Evolutionary conservation across 2,113 vertebrate genomes (phyloP), one percentile per base, ranked within the genome.

Genomic region (Willisornis vidua): DNA sequence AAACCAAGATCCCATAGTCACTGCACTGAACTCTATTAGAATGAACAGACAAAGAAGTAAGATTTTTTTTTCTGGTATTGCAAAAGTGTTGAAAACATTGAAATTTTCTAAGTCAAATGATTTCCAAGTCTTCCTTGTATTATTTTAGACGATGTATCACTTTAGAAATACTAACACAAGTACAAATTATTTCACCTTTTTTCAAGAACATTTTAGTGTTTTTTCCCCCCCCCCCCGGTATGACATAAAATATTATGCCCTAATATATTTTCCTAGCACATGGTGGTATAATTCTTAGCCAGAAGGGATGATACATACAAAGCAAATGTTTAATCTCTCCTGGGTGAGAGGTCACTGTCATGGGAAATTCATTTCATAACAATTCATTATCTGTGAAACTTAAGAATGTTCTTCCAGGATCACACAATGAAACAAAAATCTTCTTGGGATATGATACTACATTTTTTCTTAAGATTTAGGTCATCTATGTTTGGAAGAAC

Each of bases 291-390:
- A 84, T 48, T 86, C 73, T 88, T 46, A 83, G 75, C 94, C 24
- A 76, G 41, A 83, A 80, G 55, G 77, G n/a, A 61, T 37, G n/a
- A 59, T 67, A 52, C n/a, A 75, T 65, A 85, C 22, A 96, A 95
- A 93, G 49, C 22, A 80, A 93, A 82, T 74, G 46, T 92, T 95
- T 96, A 85, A 80, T 94, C 75, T 92, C 57, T 93, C 26, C 35
- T 81, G 62, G 33, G 33, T 61, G 41, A 93, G 25, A 76, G 76
- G 55, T 89, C 80, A 79, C 81, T 90, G 93, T 91, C 77, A 71
- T 48, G 70, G 74, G 85, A 95, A 97, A 97, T 93, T 86, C 31
- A 78, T 93, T 96, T 95, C 35, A 88, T 77, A 90, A 65, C n/a
- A 75, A 86, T 95, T 90, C 91, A 37, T 39, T 83, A 71, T 73